These are phyloP conservation scores for Magallana nippona DNA, from an alignment of 2,888 invertebrate species.

Conservation along the genomic window DNA sequence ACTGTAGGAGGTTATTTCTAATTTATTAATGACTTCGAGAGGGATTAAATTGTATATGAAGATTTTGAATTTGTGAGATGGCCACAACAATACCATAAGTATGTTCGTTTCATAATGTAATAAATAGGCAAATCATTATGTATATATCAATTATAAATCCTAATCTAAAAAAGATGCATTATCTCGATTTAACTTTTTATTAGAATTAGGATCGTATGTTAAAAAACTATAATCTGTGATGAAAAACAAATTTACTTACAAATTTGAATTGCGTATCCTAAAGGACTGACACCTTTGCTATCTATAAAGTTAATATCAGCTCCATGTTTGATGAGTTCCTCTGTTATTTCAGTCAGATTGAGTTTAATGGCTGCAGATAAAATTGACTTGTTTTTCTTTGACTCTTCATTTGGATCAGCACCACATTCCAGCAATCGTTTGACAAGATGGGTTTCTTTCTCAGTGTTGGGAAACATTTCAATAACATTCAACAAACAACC, in stretches of 20 bases:
- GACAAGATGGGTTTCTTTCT: not conserved
- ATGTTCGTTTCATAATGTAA: too few species aligned
- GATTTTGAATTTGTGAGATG: too few species aligned
- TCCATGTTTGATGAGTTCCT: not conserved
- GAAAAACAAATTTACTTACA: not conserved
- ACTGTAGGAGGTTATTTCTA: too few species aligned
- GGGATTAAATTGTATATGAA: too few species aligned
- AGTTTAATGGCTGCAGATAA: not conserved
- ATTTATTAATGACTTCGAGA: too few species aligned
- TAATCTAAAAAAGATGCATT: too few species aligned
- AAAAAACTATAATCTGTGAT: too few species aligned
- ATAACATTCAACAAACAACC: not conserved
- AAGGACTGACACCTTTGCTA: not conserved
- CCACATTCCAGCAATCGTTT: not conserved
- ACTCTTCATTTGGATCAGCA: not conserved
- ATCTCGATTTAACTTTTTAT: too few species aligned
- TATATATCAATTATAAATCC: too few species aligned
- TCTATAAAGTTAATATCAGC: not conserved
- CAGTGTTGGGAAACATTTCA: not conserved
- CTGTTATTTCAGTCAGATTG: not conserved
- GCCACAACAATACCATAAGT: too few species aligned
- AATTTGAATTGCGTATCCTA: not conserved
- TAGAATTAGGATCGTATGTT: too few species aligned
- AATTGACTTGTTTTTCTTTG: not conserved
- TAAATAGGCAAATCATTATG: too few species aligned